Evolutionary conservation across 2,797 vertebrate species (phyloP), one percentile per base, ranked within the genome.

Genomic region (Enteromius trimaculatus): DNA sequence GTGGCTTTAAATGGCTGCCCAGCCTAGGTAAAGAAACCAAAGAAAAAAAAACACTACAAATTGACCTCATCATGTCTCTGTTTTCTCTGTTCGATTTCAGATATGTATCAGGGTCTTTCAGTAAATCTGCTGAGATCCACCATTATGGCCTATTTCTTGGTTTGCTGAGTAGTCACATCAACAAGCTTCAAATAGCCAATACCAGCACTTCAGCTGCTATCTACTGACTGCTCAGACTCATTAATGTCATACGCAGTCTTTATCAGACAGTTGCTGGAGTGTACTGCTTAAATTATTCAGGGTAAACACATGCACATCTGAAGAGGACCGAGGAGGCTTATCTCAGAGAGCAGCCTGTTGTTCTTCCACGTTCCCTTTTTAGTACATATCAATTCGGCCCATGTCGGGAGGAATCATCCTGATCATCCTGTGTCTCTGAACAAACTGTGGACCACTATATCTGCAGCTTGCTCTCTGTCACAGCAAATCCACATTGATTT

Each of bases 261-360:
- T 86, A 88, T 89, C 86, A 82, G 86, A 78, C 72, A 68, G 79
- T 64, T 84, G 72, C 84, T 85, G 84, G 83, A 85, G 86, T 86
- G 86, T 86, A 79, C 75, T 42, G 68, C 42, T 83, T 86, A 81
- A 86, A 88, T 84, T 87, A 87, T 87, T 84, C 83, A 77, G 81
- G 60, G 74, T 82, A 86, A 88, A 88, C 85, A 86, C 83, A 83
- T 80, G 75, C 81, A 86, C 76, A 86, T 89, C 77, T 86, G 83
- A 88, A 84, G 83, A 83, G 78, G 81, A 64, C 76, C 7, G 23
- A 70, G 80, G 78, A 78, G 75, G 88, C 88, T 89, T 89, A 89
- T 89, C 88, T 88, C 81, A 55, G 81, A 85, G 64, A 42, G 80
- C 87, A 88, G 88, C 84, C 87, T 84, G 87, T 88, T 87, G 87